Evolutionary conservation across 2,797 vertebrate species (phyloP), one percentile per base, ranked within the genome.

Genomic region (Chrysocyon brachyurus): DNA sequence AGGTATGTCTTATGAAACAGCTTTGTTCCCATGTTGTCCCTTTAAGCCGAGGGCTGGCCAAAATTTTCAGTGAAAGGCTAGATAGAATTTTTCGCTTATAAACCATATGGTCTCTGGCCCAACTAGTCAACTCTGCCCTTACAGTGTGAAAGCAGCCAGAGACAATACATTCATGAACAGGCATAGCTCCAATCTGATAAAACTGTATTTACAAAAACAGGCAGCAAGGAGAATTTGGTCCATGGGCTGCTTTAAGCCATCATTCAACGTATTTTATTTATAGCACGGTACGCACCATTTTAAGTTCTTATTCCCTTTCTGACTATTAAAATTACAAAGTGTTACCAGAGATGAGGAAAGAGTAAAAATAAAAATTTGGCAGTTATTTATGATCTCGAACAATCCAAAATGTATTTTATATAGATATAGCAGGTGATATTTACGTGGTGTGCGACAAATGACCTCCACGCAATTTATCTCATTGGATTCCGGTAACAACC

Each of bases 61-160:
- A 24, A 36, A 15, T 88, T 86, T 97, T 83, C 95, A 70, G 16
- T 79, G 63, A 81, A 85, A 56, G n/a, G 72, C 66, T 59, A 70
- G 17, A 49, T 8, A 87, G 16, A 22, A 26, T 56, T 56, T 87
- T 16, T 59, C 52, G 36, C 36, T 92, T 90, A 61, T 0, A 10
- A 81, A 28, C 72, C 82, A 46, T 52, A 52, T 33, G 81, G 72
- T 92, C 46, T 95, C 14, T n/a, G 70, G 52, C 12, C 4, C 24
- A 84, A 36, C 78, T 31, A 70, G 56, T 93, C 84, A 92, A 26
- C 82, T 82, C 77, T 31, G n/a, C 56, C 11, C n/a, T 85, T 31
- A 16, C n/a, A 63, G 64, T 33, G 0, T 88, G 72, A 95, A 87
- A 82, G 63, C 15, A 46, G 31, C 56, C 77, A 26, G 2, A 83